Evolutionary conservation across 2,888 invertebrate genomes (phyloP).

Genomic region (Ochropacha duplaris): DNA sequence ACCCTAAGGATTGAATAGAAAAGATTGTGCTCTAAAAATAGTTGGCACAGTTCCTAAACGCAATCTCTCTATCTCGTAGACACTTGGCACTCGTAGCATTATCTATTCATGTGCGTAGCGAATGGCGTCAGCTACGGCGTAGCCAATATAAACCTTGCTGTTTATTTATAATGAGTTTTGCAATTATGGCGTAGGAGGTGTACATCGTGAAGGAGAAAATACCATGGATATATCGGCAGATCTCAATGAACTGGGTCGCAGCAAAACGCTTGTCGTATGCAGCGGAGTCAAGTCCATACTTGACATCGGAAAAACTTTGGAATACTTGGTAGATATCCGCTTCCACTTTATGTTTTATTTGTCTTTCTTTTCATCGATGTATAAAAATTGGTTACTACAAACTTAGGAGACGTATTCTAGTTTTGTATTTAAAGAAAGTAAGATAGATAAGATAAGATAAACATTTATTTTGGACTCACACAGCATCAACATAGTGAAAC

Average conservation of each 20-base stretch:
- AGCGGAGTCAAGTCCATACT: slow-evolving; percentile 98
- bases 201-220: slow-evolving; percentile 94
- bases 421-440: too few relatives aligned
- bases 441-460: too few relatives aligned
- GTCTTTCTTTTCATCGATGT: slow-evolving; percentile 2
- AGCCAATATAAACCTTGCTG: not conserved
- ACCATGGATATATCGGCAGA: slow-evolving; percentile 98
- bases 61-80: not conserved
- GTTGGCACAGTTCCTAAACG: not conserved
- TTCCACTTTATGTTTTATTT: slow-evolving; percentile 6
- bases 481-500: too few relatives aligned
- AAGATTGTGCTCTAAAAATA: not conserved
- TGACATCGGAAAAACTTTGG: slow-evolving; percentile 96
- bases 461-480: too few relatives aligned
- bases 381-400: not conserved
- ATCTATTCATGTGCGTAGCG: not conserved
- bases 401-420: not conserved
- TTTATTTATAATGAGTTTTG: not conserved
- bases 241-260: slow-evolving; percentile 93
- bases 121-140: not conserved
- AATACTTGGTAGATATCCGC: slow-evolving; percentile 88
- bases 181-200: slow-evolving; percentile 88
- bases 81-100: not conserved
- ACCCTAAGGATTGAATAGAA: not conserved
- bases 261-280: slow-evolving; percentile 94